Evolutionary conservation across 2,797 vertebrate genomes (phyloP).

Genomic region (Dendrocincla tyrannina): DNA sequence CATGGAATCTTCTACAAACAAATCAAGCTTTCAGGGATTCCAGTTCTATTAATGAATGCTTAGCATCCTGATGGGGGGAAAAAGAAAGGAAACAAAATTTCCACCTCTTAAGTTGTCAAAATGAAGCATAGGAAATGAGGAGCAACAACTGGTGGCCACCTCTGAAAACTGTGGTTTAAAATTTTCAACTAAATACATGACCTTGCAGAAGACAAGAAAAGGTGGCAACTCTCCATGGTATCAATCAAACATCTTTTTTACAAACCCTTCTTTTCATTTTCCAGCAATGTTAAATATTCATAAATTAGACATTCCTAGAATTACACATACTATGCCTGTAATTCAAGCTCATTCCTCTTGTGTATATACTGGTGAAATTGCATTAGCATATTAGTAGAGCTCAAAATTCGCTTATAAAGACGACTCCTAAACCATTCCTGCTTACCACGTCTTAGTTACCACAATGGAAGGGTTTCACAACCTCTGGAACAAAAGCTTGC

Average conservation of each 20-base stretch:
- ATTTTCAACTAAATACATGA: neutral
- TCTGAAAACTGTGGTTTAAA: neutral
- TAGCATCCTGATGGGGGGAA: neutral
- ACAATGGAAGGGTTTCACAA: neutral
- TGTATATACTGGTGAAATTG: neutral
- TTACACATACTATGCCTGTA: neutral
- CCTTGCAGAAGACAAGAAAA: slow-evolving; percentile 27
- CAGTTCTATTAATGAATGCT: neutral
- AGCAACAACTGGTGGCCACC: neutral
- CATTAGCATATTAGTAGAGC: neutral
- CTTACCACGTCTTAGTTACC: neutral
- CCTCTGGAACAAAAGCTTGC: neutral
- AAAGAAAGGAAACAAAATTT: neutral
- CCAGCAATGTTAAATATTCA: neutral
- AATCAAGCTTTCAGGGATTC: neutral
- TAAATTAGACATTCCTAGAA: slow-evolving; percentile 8
- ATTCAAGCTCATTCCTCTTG: neutral
- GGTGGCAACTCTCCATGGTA: neutral
- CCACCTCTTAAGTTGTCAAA: neutral
- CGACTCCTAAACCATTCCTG: neutral
- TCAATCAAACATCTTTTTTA: neutral
- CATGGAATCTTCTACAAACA: neutral
- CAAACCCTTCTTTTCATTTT: neutral
- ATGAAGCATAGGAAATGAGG: slow-evolving; percentile 2
- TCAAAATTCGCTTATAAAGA: neutral